Conservation (phyloP, 2,797 vertebrate genomes). For the Alcedo quadribrachys region DNA sequence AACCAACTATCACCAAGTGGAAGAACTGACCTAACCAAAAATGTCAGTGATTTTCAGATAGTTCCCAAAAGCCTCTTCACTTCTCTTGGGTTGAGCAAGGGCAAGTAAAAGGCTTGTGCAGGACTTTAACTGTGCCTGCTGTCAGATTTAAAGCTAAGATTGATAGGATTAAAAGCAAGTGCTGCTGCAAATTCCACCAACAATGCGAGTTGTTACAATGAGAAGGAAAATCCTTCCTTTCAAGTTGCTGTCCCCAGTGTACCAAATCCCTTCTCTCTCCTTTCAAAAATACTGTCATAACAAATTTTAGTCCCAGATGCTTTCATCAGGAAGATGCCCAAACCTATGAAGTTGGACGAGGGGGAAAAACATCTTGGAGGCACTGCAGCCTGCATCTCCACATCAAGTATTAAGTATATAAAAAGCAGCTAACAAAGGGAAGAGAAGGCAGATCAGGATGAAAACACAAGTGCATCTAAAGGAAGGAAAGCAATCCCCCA, state of each 20-base stretch:
- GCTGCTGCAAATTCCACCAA: background rate
- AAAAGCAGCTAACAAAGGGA: background rate
- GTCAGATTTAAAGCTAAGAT: background rate
- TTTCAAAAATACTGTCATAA: background rate
- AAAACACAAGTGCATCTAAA: background rate
- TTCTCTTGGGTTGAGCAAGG: background rate
- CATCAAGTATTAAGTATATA: background rate
- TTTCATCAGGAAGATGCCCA: background rate
- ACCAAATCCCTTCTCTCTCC: background rate
- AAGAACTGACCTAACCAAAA: background rate
- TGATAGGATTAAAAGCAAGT: background rate
- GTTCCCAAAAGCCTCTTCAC: background rate
- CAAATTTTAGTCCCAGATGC: background rate
- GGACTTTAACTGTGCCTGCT: background rate
- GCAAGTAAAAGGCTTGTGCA: background rate
- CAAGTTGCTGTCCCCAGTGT: background rate
- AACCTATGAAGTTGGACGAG: background rate
- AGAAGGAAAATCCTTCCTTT: background rate
- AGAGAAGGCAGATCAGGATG: accelerated
- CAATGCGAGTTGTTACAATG: background rate
- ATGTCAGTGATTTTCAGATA: background rate
- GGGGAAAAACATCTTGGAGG: background rate
- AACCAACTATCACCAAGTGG: background rate
- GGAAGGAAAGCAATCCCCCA: background rate
- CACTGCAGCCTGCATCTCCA: background rate